Evolutionary conservation across 2,888 invertebrate species (phyloP).

Genomic region (Thymelicus sylvestris): DNA sequence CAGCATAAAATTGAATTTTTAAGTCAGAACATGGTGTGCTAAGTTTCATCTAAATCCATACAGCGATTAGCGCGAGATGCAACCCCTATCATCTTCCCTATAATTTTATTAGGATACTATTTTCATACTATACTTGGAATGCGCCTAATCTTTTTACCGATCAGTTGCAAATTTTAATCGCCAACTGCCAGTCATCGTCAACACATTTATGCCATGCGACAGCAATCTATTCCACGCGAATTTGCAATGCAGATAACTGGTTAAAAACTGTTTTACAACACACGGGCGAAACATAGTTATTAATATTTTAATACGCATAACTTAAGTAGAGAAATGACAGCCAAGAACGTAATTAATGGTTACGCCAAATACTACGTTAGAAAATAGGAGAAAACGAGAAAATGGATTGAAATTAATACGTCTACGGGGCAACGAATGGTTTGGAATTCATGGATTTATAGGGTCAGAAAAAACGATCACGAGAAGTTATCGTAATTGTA

Average conservation of each 20-base stretch:
- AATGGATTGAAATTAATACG: neutral
- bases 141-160: slow-evolving; percentile 13
- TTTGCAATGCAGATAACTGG: slow-evolving; percentile 28
- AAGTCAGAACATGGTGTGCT: too few relatives aligned
- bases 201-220: slow-evolving; percentile 23
- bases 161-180: slow-evolving; percentile 31
- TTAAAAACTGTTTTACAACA: slow-evolving; percentile 17
- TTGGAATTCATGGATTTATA: too few relatives aligned
- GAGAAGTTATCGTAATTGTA: too few relatives aligned
- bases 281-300: neutral
- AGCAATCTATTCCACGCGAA: slow-evolving; percentile 18
- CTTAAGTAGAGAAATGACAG: slow-evolving; percentile 1
- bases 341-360: neutral
- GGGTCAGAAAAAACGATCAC: too few relatives aligned
- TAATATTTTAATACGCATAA: slow-evolving; percentile 6
- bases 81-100: too few relatives aligned
- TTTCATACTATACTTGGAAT: neutral
- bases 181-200: slow-evolving; percentile 18
- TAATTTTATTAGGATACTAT: too few relatives aligned
- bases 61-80: too few relatives aligned
- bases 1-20: too few relatives aligned
- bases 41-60: too few relatives aligned
- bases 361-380: neutral
- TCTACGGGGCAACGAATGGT: too few relatives aligned
- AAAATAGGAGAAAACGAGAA: neutral